Percentiles rank a stretch among this genome's conserved stretches.
Evolutionary conservation across 2,888 invertebrate species (phyloP).

Genomic region (Cremastobaeus sp.): DNA sequence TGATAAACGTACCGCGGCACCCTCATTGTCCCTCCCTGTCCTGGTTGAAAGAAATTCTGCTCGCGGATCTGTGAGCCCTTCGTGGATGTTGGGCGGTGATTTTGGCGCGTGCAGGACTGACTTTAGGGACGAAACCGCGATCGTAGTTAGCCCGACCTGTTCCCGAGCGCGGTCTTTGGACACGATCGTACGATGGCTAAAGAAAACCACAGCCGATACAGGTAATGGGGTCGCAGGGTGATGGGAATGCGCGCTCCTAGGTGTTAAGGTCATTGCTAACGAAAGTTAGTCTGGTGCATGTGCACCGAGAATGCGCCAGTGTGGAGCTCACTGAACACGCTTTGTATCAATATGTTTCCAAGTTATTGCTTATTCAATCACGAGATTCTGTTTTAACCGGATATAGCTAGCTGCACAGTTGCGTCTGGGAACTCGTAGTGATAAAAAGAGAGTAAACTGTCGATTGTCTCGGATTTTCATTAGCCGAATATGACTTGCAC

Average conservation of each 20-base stretch:
- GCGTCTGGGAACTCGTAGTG: too few relatives aligned
- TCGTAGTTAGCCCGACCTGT: slow-evolving; percentile 9
- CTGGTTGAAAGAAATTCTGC: neutral
- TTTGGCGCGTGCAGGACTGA: neutral
- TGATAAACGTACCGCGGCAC: slow-evolving; percentile 31
- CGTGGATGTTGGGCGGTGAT: slow-evolving; percentile 33
- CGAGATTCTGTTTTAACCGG: too few relatives aligned
- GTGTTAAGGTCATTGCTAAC: slow-evolving; percentile 48
- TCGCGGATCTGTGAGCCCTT: neutral
- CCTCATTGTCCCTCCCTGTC: neutral
- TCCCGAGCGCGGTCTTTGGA: slow-evolving; percentile 13
- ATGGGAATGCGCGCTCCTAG: slow-evolving; percentile 9
- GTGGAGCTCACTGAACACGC: too few relatives aligned
- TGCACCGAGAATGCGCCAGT: slow-evolving; percentile 9
- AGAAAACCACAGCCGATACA: slow-evolving; percentile 69
- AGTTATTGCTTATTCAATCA: too few relatives aligned
- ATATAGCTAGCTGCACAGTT: too few relatives aligned
- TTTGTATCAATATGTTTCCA: too few relatives aligned
- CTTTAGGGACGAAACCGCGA: slow-evolving; percentile 11
- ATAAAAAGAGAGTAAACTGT: too few relatives aligned
- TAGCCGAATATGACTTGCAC: too few relatives aligned
- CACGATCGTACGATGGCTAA: slow-evolving; percentile 71
- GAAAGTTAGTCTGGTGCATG: slow-evolving; percentile 23
- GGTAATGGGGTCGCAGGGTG: slow-evolving; percentile 61
- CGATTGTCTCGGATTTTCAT: too few relatives aligned